Percentiles rank a stretch among this genome's conserved stretches.
Conservation (phyloP, 2,888 invertebrate genomes). For the Drosophila monieri region DNA sequence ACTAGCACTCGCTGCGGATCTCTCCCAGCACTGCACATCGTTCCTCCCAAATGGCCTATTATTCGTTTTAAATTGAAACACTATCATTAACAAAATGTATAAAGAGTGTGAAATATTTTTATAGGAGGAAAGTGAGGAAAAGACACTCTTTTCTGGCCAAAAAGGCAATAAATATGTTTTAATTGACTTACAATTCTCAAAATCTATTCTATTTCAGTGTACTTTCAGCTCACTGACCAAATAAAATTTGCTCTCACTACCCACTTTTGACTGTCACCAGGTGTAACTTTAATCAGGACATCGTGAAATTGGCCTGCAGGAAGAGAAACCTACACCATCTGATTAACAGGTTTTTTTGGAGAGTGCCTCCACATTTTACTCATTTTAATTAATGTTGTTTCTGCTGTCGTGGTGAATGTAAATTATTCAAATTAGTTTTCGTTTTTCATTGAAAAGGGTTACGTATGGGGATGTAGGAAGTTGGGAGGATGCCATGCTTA, state of each 20-base stretch:
- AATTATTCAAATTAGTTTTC: slow-evolving; percentile 66
- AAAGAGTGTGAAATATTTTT: neutral
- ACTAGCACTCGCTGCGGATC: neutral
- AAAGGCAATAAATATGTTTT: too few relatives aligned
- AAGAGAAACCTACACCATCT: neutral
- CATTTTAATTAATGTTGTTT: slow-evolving; percentile 46
- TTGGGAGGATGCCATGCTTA: slow-evolving; percentile 26
- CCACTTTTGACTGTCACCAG: neutral
- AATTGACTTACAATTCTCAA: neutral
- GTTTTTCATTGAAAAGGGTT: slow-evolving; percentile 59
- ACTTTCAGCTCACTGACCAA: too few relatives aligned
- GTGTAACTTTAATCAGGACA: slow-evolving; percentile 16
- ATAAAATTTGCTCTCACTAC: neutral
- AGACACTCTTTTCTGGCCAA: too few relatives aligned
- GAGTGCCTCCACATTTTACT: neutral
- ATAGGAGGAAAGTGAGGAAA: neutral
- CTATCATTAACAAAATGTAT: neutral
- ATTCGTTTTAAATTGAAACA: neutral
- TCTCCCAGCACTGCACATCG: too few relatives aligned
- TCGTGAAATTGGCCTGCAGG: slow-evolving; percentile 2
- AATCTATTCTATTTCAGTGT: neutral
- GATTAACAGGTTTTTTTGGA: slow-evolving; percentile 14
- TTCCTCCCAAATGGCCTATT: neutral
- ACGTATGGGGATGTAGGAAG: slow-evolving; percentile 27
- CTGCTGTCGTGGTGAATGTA: slow-evolving; percentile 37